phyloP scores from a whole-genome alignment of 2,797 vertebrate genomes.

The Paedocypris micromegethes region DNA sequence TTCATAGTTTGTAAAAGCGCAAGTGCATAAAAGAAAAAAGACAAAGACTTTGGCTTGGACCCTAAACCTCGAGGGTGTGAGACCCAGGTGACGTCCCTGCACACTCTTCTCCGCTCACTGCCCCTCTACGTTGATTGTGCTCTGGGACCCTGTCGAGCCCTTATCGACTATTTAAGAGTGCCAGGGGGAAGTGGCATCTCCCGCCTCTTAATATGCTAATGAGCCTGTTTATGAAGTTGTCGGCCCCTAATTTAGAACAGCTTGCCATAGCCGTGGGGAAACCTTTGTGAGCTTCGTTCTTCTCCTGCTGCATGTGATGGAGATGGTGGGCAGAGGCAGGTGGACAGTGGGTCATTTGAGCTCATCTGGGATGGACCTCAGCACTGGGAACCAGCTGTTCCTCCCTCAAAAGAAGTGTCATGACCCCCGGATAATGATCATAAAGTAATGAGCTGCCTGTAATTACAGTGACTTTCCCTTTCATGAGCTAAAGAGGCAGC shows the following conservation, averaged over 20 bases:
- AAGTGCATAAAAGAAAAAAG: slow-evolving; percentile 27
- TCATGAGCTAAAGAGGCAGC: slow-evolving; percentile 20
- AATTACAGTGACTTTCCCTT: slow-evolving; percentile 43
- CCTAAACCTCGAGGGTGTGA: slow-evolving; percentile 7
- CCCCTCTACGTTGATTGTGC: slow-evolving; percentile 21
- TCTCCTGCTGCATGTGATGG: slow-evolving; percentile 24
- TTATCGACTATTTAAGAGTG: slow-evolving; percentile 41
- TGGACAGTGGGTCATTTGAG: slow-evolving; percentile 40
- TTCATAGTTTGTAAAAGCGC: neutral
- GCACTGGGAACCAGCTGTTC: slow-evolving; percentile 60
- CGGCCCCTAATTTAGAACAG: slow-evolving; percentile 66
- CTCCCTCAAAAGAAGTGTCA: slow-evolving; percentile 46
- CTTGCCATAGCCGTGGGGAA: slow-evolving; percentile 65
- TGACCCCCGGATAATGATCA: slow-evolving; percentile 54
- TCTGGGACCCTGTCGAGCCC: slow-evolving; percentile 35
- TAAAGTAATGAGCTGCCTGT: slow-evolving; percentile 48
- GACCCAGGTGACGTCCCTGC: slow-evolving; percentile 27
- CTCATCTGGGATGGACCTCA: slow-evolving; percentile 39
- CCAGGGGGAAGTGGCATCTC: slow-evolving; percentile 39
- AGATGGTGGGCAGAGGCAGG: slow-evolving; percentile 38
- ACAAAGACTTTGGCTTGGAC: slow-evolving; percentile 19
- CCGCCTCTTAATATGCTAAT: slow-evolving; percentile 76
- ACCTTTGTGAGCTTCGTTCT: slow-evolving; percentile 26
- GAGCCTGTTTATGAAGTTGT: slow-evolving; percentile 51
- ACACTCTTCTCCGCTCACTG: slow-evolving; percentile 1